These are phyloP conservation scores for Nomada ruficornis DNA, from an alignment of 2,888 invertebrate species.

Conservation along the genomic window DNA sequence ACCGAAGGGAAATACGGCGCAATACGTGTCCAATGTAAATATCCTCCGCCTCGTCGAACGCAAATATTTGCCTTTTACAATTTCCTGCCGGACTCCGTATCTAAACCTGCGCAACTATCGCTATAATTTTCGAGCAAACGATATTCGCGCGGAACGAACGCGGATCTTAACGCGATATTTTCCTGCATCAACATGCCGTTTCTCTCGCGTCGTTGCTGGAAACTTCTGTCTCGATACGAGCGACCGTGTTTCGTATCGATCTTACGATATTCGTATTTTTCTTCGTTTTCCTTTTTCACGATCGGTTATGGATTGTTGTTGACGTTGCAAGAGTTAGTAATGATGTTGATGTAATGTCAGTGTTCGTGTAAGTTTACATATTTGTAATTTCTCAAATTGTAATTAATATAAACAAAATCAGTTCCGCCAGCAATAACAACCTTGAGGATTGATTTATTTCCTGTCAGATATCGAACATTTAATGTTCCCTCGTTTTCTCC, in stretches of 20 bases:
- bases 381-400: too few relatives aligned
- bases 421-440: too few relatives aligned
- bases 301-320: too few relatives aligned
- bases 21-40: constrained; percentile 60
- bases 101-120: constrained; percentile 8
- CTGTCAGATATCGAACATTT: not conserved
- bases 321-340: too few relatives aligned
- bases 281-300: too few relatives aligned
- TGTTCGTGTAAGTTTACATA: too few relatives aligned
- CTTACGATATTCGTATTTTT: too few relatives aligned
- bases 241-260: too few relatives aligned
- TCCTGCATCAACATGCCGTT: not conserved
- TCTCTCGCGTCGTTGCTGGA: not conserved
- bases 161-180: constrained; percentile 8
- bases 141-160: constrained; percentile 22
- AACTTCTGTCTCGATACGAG: not conserved
- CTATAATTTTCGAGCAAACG: constrained; percentile 56
- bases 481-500: not conserved
- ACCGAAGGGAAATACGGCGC: constrained; percentile 51
- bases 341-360: too few relatives aligned
- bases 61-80: constrained; percentile 61
- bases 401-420: too few relatives aligned
- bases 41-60: constrained; percentile 40
- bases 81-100: constrained; percentile 27
- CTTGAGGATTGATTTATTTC: too few relatives aligned